Conservation (phyloP, 2,113 vertebrate species). For the Amblyopsis rosae region DNA sequence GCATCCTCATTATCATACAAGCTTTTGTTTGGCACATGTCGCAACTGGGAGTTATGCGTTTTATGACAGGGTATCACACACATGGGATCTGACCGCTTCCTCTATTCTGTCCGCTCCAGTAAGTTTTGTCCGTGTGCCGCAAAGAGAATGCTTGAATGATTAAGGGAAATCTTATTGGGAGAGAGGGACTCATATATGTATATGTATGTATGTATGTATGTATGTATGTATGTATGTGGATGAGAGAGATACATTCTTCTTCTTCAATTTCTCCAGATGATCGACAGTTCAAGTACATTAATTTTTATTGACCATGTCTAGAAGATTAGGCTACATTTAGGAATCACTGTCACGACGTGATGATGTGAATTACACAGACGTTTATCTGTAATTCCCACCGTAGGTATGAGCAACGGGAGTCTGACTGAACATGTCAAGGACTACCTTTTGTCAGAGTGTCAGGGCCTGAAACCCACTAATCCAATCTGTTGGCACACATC, state of each 20-base stretch:
- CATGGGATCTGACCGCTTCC: background rate
- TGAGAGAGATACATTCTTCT: no score
- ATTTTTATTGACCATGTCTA: no score
- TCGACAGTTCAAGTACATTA: no score
- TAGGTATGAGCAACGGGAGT: background rate
- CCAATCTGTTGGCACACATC: no score
- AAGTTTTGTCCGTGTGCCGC: constrained; percentile 24
- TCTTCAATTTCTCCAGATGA: no score
- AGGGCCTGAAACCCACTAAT: no score
- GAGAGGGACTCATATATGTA: no score
- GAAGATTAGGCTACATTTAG: no score
- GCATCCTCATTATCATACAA: constrained; percentile 21
- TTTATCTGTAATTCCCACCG: constrained; percentile 8
- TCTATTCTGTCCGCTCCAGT: background rate
- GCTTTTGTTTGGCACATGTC: constrained; percentile 17
- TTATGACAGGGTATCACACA: background rate
- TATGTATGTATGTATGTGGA: no score
- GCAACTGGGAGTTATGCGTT: constrained; percentile 12
- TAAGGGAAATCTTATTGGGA: background rate
- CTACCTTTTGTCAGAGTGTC: background rate
- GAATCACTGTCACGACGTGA: background rate
- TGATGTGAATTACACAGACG: background rate
- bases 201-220: no score
- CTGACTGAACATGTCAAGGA: constrained; percentile 1
- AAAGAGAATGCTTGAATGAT: constrained; percentile 4